A percentile compares a stretch with the other conserved stretches of the same genome.
Conservation (phyloP, 2,797 vertebrate species). For the Bovichtus diacanthus region DNA sequence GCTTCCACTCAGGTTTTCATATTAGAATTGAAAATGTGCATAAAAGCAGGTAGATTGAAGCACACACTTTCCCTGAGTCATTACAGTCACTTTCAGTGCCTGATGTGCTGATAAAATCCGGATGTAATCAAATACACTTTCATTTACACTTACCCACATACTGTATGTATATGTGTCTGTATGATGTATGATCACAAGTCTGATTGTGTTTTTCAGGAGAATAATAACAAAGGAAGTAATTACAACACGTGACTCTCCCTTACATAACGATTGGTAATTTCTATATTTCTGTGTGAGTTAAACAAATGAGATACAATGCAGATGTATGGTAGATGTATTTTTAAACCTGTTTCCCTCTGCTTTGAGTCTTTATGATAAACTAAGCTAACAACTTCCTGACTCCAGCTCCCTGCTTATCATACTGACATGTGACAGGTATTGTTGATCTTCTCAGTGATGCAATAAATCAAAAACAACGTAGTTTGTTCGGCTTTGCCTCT, state of each 20-base stretch:
- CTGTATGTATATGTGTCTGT: neutral
- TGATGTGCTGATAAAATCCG: neutral
- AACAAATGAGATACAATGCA: neutral
- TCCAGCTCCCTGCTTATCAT: neutral
- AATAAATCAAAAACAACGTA: neutral
- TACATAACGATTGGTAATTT: no score
- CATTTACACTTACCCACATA: neutral
- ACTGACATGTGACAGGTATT: no score
- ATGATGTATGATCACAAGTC: neutral
- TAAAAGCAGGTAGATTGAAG: neutral
- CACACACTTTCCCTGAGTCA: neutral
- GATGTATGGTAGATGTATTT: neutral
- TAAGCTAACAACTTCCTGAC: neutral
- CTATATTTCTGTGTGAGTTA: neutral
- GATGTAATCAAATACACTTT: neutral
- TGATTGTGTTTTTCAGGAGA: no score
- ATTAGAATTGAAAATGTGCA: neutral
- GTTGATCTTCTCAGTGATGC: no score
- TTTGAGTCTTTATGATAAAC: neutral
- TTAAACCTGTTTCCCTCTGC: neutral
- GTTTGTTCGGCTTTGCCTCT: neutral
- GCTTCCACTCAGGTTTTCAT: neutral
- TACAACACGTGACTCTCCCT: neutral
- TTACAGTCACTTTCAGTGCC: neutral
- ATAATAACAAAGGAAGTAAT: neutral